phyloP scores from a whole-genome alignment of 1,140 invertebrate species.

The Diachasmimorpha longicaudata region DNA sequence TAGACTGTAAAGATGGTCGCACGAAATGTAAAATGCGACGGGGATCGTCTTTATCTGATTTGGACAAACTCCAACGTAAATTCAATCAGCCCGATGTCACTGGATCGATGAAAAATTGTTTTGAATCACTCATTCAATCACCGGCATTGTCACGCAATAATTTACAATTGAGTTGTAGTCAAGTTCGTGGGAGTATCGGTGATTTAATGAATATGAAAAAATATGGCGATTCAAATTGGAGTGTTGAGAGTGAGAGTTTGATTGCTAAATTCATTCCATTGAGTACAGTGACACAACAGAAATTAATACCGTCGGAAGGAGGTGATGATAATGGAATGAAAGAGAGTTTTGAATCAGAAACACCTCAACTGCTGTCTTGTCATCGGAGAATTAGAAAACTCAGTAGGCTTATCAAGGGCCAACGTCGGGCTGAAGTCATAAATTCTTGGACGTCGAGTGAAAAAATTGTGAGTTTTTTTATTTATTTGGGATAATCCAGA shows the following conservation, averaged over 20 bases:
- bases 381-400: constrained; percentile 72
- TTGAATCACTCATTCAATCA: constrained; percentile 63
- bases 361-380: constrained; percentile 59
- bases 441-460: constrained; percentile 31
- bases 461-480: constrained; percentile 32
- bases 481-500: no score
- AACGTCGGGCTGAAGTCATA: constrained; percentile 40
- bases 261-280: constrained; percentile 74
- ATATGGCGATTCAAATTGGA: constrained; percentile 73
- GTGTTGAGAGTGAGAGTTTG: constrained; percentile 69
- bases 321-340: constrained; percentile 51
- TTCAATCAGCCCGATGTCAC: constrained; percentile 57
- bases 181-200: constrained; percentile 72
- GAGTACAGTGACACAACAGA: constrained; percentile 70
- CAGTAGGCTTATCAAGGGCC: constrained; percentile 68
- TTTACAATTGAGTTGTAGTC: constrained; percentile 55
- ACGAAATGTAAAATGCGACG: constrained; percentile 63
- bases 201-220: constrained; percentile 79
- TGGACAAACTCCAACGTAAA: constrained; percentile 67
- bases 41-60: constrained; percentile 74
- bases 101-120: constrained; percentile 62
- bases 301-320: constrained; percentile 45
- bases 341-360: constrained; percentile 50
- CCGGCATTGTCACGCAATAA: constrained; percentile 63
- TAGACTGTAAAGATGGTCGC: constrained; percentile 49